Base-by-base conservation (phyloP, 2,113 vertebrate genomes). In the Siniperca chuatsi region DNA sequence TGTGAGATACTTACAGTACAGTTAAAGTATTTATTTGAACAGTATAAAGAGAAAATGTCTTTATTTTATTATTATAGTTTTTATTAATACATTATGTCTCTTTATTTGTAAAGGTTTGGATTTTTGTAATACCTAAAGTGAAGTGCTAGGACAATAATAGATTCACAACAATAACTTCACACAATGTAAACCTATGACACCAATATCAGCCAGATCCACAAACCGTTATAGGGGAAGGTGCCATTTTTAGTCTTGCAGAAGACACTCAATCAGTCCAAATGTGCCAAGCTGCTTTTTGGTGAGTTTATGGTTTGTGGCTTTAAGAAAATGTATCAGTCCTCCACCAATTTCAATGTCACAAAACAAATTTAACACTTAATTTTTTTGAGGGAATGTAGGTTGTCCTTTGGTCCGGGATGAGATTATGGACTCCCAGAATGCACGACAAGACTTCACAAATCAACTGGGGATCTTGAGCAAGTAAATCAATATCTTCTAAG, bases 1-100 rank as follows among this genome's bases (percentile, higher is more conserved):
- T 74, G 83, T 85, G 91, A 91, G 35, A 88, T 83, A 89, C 57
- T 58, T 68, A 90, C n/a, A 91, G 54, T 83, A 82, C 69, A 86
- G 94, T 20, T 89, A 82, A 25, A 90, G 29, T 85, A 90, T 90
- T 92, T 94, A 93, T 92, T 91, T 89, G 54, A 88, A 91, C 48
- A 90, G 54, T 83, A 91, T 84, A 82, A 83, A 73, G 78, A 90
- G 79, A 91, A 89, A 86, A 82, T 81, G 79, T 90, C 87, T 94
- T 94, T 94, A 94, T 94, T 95, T 94, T 91, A 90, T 79, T 92
- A 91, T 92, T 92, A 91, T 92, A 82, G 79, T 90, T 90, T 93
- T 89, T 92, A 88, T 85, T 79, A 68, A 86, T 78, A 81, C 69
- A 90, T 86, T 87, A 67, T 44, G 85, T 90, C 72, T 83, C 29